Evolutionary conservation across 1,140 invertebrate genomes (phyloP).

Genomic region (Reticulitermes speratus): DNA sequence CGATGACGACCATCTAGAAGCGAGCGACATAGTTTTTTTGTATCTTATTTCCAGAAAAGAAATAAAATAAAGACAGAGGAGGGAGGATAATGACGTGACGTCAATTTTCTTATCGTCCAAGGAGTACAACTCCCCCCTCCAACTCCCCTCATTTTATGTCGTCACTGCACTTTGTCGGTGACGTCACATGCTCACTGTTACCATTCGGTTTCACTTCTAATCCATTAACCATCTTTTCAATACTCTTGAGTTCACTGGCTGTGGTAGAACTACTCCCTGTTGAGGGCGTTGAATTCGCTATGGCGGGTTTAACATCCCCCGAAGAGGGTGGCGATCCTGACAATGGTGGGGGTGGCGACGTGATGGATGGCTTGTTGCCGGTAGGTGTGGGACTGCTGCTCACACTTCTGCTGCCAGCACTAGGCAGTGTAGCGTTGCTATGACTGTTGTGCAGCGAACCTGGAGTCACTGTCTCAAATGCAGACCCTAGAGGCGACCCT

Average conservation of each 20-base stretch:
- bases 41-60: too few relatives aligned
- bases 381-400: conserved; percentile 19
- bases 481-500: conserved; percentile 65
- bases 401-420: conserved; percentile 30
- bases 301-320: neutral
- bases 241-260: conserved; percentile 82
- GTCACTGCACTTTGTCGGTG: conserved; percentile 15
- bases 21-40: neutral
- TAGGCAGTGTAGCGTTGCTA: conserved; percentile 26
- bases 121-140: conserved; percentile 7
- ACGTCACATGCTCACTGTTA: neutral
- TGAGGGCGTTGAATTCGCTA: neutral
- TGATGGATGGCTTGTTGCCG: neutral
- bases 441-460: conserved; percentile 46
- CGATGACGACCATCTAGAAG: neutral
- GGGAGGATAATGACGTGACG: neutral
- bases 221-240: conserved; percentile 96
- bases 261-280: conserved; percentile 32
- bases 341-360: conserved; percentile 21
- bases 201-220: conserved; percentile 66
- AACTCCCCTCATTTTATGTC: conserved; percentile 19
- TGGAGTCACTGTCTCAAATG: conserved; percentile 82
- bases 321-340: conserved; percentile 12
- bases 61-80: neutral
- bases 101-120: neutral